These are phyloP conservation scores for Brachionichthys hirsutus DNA, from an alignment of 2,113 vertebrate genomes.

Conservation along the genomic window DNA sequence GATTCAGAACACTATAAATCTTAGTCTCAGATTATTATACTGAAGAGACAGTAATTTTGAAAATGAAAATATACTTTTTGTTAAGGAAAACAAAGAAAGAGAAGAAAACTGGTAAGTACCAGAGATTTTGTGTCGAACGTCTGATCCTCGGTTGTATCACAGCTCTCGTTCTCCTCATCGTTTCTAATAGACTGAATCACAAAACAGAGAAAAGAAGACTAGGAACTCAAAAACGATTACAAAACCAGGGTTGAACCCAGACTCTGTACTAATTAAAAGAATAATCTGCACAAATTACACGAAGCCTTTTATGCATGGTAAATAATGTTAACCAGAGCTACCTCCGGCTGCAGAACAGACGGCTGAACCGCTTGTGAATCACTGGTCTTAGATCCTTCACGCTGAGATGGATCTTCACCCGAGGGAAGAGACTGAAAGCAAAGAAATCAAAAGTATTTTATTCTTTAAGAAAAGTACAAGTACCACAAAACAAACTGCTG, in stretches of 20 bases:
- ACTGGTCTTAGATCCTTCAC: not conserved
- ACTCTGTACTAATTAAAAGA: not conserved
- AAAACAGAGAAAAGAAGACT: not conserved
- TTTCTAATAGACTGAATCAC: constrained; percentile 13
- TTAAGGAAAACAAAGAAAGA: rapidly evolving
- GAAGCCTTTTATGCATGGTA: not conserved
- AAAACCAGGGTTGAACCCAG: no score
- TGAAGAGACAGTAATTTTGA: no score
- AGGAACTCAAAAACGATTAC: not conserved
- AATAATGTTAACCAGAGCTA: not conserved
- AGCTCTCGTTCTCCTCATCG: not conserved
- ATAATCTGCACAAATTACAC: not conserved
- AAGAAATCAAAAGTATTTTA: not conserved
- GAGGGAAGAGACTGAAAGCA: not conserved
- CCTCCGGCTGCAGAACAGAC: not conserved
- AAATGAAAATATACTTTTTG: not conserved
- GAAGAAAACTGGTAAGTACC: not conserved
- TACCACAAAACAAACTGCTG: not conserved
- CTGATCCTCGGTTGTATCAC: not conserved
- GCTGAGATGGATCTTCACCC: not conserved
- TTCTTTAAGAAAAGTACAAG: not conserved
- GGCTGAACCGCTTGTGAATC: not conserved
- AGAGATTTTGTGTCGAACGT: not conserved
- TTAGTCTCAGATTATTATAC: no score
- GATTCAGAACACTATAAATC: no score